Evolutionary conservation across 2,888 invertebrate species (phyloP).

Genomic region (Pammene aurita): DNA sequence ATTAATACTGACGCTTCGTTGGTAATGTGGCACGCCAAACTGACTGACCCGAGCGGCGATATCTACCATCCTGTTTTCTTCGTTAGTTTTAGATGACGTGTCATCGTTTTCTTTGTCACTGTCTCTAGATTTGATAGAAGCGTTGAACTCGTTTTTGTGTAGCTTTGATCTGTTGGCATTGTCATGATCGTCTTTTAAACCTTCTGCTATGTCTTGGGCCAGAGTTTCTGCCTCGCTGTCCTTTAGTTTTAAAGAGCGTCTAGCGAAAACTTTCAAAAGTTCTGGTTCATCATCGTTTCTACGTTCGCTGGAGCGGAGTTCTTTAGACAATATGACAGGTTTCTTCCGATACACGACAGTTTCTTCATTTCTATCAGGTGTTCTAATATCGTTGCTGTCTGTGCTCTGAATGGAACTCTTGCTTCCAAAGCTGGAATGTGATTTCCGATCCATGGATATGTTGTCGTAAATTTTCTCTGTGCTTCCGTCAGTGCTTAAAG

Average conservation of each 20-base stretch:
- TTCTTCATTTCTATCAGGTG: constrained; percentile 73
- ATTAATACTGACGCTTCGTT: constrained; percentile 74
- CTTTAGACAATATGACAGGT: constrained; percentile 72
- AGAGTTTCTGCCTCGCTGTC: constrained; percentile 85
- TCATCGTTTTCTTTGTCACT: constrained; percentile 89
- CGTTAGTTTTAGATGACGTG: constrained; percentile 53
- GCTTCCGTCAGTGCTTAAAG: constrained; percentile 73
- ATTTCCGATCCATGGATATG: constrained; percentile 76
- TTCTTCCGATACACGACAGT: constrained; percentile 83
- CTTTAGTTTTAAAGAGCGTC: constrained; percentile 91
- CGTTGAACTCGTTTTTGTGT: constrained; percentile 77
- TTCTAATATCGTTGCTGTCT: constrained; percentile 73
- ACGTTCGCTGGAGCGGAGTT: constrained; percentile 66
- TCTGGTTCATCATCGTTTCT: constrained; percentile 89
- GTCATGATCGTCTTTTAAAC: constrained; percentile 64
- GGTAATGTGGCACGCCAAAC: constrained; percentile 74
- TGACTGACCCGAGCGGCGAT: constrained; percentile 76
- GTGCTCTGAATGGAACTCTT: constrained; percentile 78
- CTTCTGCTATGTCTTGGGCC: constrained; percentile 82
- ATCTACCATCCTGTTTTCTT: constrained; percentile 71
- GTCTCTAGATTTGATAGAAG: constrained; percentile 84
- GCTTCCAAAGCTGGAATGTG: constrained; percentile 78
- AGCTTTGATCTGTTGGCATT: constrained; percentile 64
- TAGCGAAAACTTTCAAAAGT: constrained; percentile 91
- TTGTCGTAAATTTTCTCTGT: constrained; percentile 76